Percentiles rank a stretch among this genome's conserved stretches.
phyloP scores from a whole-genome alignment of 30 jellyfish, hydroid and myxozoan genomes.

The Morbakka virulenta region DNA sequence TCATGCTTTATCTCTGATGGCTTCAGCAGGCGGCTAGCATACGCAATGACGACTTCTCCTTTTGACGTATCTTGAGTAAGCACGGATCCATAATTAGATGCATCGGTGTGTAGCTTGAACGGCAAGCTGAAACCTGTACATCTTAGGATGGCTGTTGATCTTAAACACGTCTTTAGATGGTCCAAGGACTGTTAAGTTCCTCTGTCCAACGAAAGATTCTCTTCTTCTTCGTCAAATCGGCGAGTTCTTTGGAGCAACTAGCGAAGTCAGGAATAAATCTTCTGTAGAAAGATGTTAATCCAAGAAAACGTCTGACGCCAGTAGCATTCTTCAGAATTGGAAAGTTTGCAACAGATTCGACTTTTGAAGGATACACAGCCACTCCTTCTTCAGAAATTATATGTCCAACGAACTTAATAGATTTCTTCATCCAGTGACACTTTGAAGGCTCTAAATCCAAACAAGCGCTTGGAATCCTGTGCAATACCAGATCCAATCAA shows the following conservation, averaged over 20 bases:
- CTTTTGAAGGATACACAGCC: constrained; percentile 25
- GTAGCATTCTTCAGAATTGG: constrained; percentile 6
- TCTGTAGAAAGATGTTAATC: constrained; percentile 30
- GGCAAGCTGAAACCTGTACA: constrained; percentile 29
- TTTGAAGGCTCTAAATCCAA: constrained; percentile 18
- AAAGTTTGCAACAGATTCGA: constrained; percentile 11
- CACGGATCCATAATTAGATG: constrained; percentile 55
- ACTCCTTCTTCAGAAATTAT: constrained; percentile 23
- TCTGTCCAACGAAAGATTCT: constrained; percentile 22
- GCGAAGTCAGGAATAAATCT: constrained; percentile 31
- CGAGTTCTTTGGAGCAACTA: constrained; percentile 8
- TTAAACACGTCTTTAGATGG: constrained; percentile 16
- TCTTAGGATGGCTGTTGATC: constrained; percentile 34
- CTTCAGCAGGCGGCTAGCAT: constrained; percentile 29
- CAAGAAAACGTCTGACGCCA: constrained; percentile 21
- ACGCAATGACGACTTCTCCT: constrained; percentile 41
- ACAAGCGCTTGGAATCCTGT: constrained; percentile 24
- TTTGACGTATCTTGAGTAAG: constrained; percentile 18
- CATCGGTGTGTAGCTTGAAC: constrained; percentile 42
- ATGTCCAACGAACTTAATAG: constrained; percentile 48
- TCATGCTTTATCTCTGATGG: constrained; percentile 43
- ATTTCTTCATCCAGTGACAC: constrained; percentile 28
- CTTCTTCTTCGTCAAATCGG: constrained; percentile 41
- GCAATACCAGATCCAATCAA: constrained; percentile 27
- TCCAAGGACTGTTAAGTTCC: constrained; percentile 16